A percentile compares a stretch with the other conserved stretches of the same genome.
Evolutionary conservation across 2,113 vertebrate genomes (phyloP).

Genomic region (Anoplopoma fimbria): DNA sequence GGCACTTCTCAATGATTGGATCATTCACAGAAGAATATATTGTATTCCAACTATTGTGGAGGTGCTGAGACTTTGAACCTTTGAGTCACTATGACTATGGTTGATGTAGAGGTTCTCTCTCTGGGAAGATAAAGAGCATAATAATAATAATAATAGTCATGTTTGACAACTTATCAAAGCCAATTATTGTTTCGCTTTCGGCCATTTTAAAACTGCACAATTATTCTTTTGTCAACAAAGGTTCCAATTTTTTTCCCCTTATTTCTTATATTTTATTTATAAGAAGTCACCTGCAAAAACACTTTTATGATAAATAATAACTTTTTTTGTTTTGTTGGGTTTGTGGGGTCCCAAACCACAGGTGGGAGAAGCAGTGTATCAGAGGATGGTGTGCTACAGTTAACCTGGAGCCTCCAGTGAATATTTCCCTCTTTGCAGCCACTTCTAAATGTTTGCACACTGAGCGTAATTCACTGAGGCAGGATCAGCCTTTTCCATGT

Average conservation of each 20-base stretch:
- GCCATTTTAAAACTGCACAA: neutral
- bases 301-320: neutral
- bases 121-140: neutral
- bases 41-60: constrained; percentile 24
- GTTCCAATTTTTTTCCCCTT: neutral
- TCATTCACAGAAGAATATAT: constrained; percentile 33
- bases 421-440: neutral
- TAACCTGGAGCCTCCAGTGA: neutral
- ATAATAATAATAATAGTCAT: neutral
- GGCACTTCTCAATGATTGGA: constrained; percentile 28
- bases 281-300: neutral
- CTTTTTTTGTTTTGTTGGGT: neutral
- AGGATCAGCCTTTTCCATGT: constrained; percentile 27
- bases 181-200: neutral
- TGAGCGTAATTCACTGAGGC: constrained; percentile 16
- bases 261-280: neutral
- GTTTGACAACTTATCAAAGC: neutral
- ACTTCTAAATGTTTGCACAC: constrained; percentile 9
- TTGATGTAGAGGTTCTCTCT: constrained; percentile 2
- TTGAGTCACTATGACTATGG: neutral
- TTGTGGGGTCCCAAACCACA: neutral
- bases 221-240: neutral
- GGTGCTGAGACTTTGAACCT: constrained; percentile 14
- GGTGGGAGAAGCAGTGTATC: neutral
- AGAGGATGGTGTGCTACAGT: neutral